Evolutionary conservation across 2,113 vertebrate species (phyloP), one percentile per base, ranked within the genome.

Genomic region (Neogobius melanostomus): DNA sequence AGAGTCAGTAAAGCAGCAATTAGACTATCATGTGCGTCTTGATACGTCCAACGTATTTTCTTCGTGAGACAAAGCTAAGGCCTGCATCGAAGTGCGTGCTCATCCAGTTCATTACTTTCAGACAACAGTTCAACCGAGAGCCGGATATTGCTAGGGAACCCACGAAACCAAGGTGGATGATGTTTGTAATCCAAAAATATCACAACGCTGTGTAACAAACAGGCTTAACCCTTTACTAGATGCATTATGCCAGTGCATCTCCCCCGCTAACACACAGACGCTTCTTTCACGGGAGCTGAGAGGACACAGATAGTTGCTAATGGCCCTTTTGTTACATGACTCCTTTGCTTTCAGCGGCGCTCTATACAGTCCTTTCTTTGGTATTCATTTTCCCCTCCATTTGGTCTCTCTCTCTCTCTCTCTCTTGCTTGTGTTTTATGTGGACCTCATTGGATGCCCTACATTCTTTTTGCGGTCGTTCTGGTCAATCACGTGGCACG

Each of bases 241-340:
- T 4, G 28, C 28, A 36, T 36, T 36, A 36, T 3, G 28, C 28
- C 28, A 36, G 28, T 36, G 28, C 28, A 79, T 74, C 57, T 62
- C 11, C 44, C 47, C 42, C 21, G 66, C 54, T 45, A 64, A 45
- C 68, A 59, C 42, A 54, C n/a, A 54, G 8, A 78, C 16, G 28
- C 49, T 57, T 60, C 57, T 69, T 70, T 52, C 74, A 66, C 54
- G 15, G 47, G 46, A 70, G 74, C 54, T 81, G 69, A 72, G 71
- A 46, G 14, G 12, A 57, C 42, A 59, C 44, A 56, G 47, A 74
- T 68, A 63, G 57, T 77, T 71, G 70, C 61, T 82, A 82, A 82
- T 76, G 72, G 69, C 60, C 62, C 77, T 74, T 71, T 74, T 74
- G 76, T 79, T 83, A 72, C 68, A 61, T 52, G 70, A 70, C 63